phyloP scores from a whole-genome alignment of 2,888 invertebrate species.

The Chalcis sispes region DNA sequence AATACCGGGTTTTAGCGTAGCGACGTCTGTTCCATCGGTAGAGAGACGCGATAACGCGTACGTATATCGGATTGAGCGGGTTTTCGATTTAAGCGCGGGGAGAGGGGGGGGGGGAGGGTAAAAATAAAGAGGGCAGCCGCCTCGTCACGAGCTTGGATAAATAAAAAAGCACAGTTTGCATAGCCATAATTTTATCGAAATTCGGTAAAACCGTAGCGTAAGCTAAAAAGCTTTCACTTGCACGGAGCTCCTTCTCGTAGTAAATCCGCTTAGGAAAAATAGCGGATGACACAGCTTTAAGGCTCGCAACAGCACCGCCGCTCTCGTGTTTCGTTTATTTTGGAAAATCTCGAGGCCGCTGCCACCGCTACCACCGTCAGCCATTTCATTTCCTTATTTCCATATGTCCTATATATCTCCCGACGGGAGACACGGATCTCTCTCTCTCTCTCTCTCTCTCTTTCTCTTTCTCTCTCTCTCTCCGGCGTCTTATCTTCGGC shows the following conservation, averaged over 20 bases:
- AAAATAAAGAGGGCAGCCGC: no score
- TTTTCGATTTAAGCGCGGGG: no score
- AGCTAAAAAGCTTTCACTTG: conserved; percentile 35
- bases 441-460: no score
- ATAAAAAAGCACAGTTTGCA: conserved; percentile 22
- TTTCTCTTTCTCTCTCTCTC: no score
- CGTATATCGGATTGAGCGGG: no score
- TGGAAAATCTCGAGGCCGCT: neutral
- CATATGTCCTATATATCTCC: conserved; percentile 5
- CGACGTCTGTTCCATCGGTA: no score
- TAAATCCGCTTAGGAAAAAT: conserved; percentile 50
- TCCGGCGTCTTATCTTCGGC: conserved; percentile 23
- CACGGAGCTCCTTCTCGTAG: neutral
- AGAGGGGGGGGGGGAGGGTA: no score
- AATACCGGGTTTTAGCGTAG: no score
- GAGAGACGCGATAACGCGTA: no score
- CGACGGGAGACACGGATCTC: neutral
- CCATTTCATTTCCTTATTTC: conserved; percentile 34
- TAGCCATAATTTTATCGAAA: conserved; percentile 45
- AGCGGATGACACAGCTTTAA: conserved; percentile 41
- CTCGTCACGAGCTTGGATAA: neutral
- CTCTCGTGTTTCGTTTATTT: conserved; percentile 42
- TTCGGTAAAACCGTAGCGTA: conserved; percentile 32
- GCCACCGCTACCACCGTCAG: neutral
- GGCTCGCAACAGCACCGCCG: conserved; percentile 6